phyloP scores from a whole-genome alignment of 2,888 invertebrate species.

The Buathra laborator region DNA sequence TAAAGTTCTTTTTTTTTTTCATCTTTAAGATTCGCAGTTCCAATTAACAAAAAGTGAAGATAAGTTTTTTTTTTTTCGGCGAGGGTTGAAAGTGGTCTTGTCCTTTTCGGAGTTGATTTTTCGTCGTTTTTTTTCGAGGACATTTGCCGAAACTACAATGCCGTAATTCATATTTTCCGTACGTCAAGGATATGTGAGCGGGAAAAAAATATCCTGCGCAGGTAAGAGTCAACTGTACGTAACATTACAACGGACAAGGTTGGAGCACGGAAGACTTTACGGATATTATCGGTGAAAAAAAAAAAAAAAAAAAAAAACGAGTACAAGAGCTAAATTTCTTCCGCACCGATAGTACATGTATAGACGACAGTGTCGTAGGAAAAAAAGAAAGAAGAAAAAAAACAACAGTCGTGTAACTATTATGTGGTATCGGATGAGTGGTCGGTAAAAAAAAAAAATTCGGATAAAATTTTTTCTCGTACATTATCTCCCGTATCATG shows the following conservation, averaged over 20 bases:
- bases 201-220: slow-evolving; percentile 27
- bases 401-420: not conserved
- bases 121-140: not conserved
- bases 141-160: not conserved
- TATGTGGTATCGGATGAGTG: slow-evolving; percentile 31
- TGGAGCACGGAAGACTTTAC: not conserved
- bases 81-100: not conserved
- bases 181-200: slow-evolving; percentile 17
- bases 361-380: not conserved
- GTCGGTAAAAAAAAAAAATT: not conserved
- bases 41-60: not conserved
- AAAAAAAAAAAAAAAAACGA: not conserved
- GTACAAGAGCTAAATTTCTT: not conserved
- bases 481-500: not conserved
- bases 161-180: not conserved
- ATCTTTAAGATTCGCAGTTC: not conserved
- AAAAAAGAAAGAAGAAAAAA: not conserved
- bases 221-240: not conserved
- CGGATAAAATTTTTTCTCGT: not conserved
- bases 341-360: not conserved
- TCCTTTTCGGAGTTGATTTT: not conserved
- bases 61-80: not conserved
- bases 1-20: not conserved
- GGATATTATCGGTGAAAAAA: not conserved
- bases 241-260: not conserved